These are phyloP conservation scores for Labrus mixtus DNA, from an alignment of 2,113 vertebrate species.

Conservation along the genomic window DNA sequence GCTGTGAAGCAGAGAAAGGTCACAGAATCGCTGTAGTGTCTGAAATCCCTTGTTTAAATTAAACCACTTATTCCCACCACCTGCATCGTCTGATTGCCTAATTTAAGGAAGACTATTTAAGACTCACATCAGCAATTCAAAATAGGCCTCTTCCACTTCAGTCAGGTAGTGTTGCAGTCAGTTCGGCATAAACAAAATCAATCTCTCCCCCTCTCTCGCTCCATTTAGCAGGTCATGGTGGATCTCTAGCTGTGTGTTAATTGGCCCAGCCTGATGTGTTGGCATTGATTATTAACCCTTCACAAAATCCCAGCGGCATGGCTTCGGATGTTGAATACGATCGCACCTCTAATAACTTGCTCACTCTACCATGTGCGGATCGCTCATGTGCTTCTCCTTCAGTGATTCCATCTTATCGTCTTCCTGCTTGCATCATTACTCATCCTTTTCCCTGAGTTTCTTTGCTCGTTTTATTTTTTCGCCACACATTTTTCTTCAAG, in stretches of 20 bases:
- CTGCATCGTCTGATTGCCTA: constrained; percentile 7
- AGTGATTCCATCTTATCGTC: not conserved
- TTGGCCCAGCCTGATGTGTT: constrained; percentile 36
- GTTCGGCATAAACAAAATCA: constrained; percentile 48
- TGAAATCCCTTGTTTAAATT: not conserved
- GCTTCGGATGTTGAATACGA: constrained; percentile 38
- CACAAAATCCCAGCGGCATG: constrained; percentile 49
- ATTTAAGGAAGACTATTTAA: constrained; percentile 20
- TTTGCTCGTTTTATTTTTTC: not conserved
- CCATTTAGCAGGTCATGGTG: constrained; percentile 48
- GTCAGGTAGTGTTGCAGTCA: constrained; percentile 13
- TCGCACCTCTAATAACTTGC: constrained; percentile 20
- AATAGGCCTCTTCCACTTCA: not conserved
- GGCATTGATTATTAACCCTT: constrained; percentile 62
- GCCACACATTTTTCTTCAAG: too few species aligned
- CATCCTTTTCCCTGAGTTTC: not conserved
- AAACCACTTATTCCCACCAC: not conserved
- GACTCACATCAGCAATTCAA: constrained; percentile 36
- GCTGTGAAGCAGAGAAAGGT: not conserved
- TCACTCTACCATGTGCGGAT: not conserved
- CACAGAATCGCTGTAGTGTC: not conserved
- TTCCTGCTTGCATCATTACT: not conserved
- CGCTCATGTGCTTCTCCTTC: not conserved
- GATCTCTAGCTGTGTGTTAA: constrained; percentile 59
- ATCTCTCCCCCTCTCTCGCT: constrained; percentile 28